Evolutionary conservation across 2,888 invertebrate species (phyloP).

Genomic region (Asteroscopus sphinx): DNA sequence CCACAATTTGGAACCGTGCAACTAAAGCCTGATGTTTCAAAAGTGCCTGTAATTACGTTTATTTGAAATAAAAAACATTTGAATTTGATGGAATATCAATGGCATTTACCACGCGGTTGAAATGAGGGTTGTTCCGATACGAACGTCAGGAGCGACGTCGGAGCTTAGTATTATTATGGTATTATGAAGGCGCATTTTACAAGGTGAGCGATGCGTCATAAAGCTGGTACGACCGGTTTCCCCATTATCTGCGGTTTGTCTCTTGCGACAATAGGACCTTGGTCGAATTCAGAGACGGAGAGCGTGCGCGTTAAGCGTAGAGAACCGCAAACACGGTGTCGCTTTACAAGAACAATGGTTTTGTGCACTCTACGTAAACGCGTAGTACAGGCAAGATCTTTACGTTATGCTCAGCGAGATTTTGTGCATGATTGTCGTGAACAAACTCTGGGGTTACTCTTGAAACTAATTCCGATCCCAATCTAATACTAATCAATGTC

Average conservation of each 20-base stretch:
- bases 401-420: conserved; percentile 18
- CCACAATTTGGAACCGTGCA: too few species aligned
- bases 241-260: conserved; percentile 78
- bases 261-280: conserved; percentile 74
- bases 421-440: conserved; percentile 22
- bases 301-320: conserved; percentile 71
- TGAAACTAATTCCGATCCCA: too few species aligned
- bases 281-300: conserved; percentile 75
- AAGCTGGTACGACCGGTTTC: conserved; percentile 78
- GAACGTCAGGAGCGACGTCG: conserved; percentile 24
- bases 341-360: conserved; percentile 80
- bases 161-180: conserved; percentile 67
- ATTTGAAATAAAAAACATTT: too few species aligned
- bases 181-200: conserved; percentile 70
- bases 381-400: conserved; percentile 20
- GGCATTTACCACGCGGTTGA: neutral
- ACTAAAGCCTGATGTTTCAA: too few species aligned
- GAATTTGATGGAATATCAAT: conserved; percentile 7
- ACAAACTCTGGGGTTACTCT: neutral
- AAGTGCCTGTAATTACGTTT: too few species aligned
- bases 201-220: conserved; percentile 77
- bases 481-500: too few species aligned
- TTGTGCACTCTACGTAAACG: conserved; percentile 61
- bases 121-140: conserved; percentile 26
- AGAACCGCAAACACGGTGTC: conserved; percentile 73